Evolutionary conservation across 2,113 vertebrate genomes (phyloP).

Genomic region (Crotophaga sulcirostris): DNA sequence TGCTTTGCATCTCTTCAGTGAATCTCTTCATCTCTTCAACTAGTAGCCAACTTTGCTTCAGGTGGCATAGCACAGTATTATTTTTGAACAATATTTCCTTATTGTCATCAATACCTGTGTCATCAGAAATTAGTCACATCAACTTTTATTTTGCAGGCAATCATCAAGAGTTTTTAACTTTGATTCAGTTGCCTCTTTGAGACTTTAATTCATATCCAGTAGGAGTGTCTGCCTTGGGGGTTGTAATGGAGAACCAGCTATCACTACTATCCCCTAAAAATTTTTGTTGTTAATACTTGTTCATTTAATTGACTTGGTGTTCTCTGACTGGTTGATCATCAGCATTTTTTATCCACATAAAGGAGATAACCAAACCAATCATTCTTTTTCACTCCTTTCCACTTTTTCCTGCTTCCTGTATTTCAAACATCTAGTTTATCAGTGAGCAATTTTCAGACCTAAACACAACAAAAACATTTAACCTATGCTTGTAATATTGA

Average conservation of each 20-base stretch:
- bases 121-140: not conserved
- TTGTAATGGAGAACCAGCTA: not conserved
- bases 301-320: not conserved
- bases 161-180: not conserved
- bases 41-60: not conserved
- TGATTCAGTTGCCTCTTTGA: not conserved
- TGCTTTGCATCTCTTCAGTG: not conserved
- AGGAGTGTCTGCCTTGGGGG: not conserved
- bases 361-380: not conserved
- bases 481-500: not conserved
- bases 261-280: not conserved
- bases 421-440: not conserved
- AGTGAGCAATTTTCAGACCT: not conserved
- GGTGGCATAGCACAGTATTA: not conserved
- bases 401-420: not conserved
- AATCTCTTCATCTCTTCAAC: no score
- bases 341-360: not conserved
- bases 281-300: not conserved
- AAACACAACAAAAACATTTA: not conserved
- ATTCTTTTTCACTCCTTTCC: not conserved
- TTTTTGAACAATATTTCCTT: not conserved
- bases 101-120: not conserved
- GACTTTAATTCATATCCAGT: not conserved
- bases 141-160: not conserved
- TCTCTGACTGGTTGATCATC: not conserved